These are phyloP conservation scores for Pediacus dermestoides DNA, from an alignment of 2,888 invertebrate genomes.

Conservation along the genomic window DNA sequence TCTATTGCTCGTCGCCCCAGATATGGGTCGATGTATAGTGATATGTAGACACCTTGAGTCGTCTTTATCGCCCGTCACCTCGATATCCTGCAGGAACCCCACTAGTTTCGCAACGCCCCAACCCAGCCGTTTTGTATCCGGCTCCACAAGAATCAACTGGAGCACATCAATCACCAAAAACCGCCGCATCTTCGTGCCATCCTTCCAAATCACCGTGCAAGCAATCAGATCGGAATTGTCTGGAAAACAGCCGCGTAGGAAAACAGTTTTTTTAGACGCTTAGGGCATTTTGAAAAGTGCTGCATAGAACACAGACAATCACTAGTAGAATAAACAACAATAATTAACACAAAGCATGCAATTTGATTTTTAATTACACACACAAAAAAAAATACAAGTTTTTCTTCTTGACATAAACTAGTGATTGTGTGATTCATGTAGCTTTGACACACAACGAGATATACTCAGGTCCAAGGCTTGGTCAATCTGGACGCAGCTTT, in stretches of 20 bases:
- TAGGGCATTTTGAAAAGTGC: constrained; percentile 18
- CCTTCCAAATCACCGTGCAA: constrained; percentile 88
- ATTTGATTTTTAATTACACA: too few relatives aligned
- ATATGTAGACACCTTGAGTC: constrained; percentile 94
- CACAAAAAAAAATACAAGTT: neutral
- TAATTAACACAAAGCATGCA: neutral
- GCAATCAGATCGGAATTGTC: constrained; percentile 97
- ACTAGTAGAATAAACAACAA: constrained; percentile 20
- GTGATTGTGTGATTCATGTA: constrained; percentile 41
- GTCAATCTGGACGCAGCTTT: constrained; percentile 86
- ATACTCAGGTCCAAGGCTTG: constrained; percentile 94
- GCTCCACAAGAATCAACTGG: constrained; percentile 95
- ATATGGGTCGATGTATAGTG: constrained; percentile 80
- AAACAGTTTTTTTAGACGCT: constrained; percentile 32
- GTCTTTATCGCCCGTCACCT: constrained; percentile 92
- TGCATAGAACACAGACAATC: constrained; percentile 29
- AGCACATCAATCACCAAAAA: constrained; percentile 94
- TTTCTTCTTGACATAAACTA: constrained; percentile 16
- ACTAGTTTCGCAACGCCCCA: constrained; percentile 98
- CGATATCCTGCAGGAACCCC: constrained; percentile 92
- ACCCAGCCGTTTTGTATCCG: constrained; percentile 88
- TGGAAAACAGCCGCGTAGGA: constrained; percentile 58
- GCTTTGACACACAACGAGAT: constrained; percentile 49
- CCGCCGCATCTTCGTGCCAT: constrained; percentile 83
- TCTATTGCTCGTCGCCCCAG: constrained; percentile 62